phyloP scores from a whole-genome alignment of 2,113 vertebrate genomes.

The Prionailurus viverrinus region DNA sequence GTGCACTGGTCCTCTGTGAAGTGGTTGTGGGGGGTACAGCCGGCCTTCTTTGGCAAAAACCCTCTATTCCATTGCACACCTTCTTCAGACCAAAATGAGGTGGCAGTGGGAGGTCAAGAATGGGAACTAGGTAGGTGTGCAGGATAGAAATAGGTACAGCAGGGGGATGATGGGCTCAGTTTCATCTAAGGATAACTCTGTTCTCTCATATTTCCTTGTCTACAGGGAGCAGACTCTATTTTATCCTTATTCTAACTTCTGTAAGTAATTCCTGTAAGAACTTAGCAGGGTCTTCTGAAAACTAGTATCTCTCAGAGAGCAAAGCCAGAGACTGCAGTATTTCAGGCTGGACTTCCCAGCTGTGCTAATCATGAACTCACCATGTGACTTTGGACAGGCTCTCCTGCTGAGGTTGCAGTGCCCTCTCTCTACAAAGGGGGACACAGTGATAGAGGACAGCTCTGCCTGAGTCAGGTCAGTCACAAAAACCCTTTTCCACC shows the following conservation, averaged over 20 bases:
- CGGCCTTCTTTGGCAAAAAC: neutral
- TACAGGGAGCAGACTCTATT: neutral
- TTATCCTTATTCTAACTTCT: neutral
- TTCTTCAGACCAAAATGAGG: constrained; percentile 10
- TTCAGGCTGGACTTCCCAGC: neutral
- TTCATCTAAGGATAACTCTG: neutral
- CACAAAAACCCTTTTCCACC: neutral
- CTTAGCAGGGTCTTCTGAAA: neutral
- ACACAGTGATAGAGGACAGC: neutral
- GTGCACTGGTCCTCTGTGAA: neutral
- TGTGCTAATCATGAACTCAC: neutral
- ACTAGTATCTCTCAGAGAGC: neutral
- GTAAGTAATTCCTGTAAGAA: neutral
- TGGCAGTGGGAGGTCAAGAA: neutral
- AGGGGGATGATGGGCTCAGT: neutral
- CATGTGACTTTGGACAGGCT: neutral
- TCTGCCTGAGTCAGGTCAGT: neutral
- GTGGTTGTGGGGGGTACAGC: neutral
- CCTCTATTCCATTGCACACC: neutral
- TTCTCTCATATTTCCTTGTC: neutral
- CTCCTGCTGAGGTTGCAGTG: neutral
- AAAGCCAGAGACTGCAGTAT: neutral
- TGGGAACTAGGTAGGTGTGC: neutral
- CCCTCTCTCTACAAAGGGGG: neutral
- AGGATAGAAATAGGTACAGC: neutral